These are phyloP conservation scores for Oncorhynchus mykiss DNA, from an alignment of 2,113 vertebrate species.

Conservation along the genomic window DNA sequence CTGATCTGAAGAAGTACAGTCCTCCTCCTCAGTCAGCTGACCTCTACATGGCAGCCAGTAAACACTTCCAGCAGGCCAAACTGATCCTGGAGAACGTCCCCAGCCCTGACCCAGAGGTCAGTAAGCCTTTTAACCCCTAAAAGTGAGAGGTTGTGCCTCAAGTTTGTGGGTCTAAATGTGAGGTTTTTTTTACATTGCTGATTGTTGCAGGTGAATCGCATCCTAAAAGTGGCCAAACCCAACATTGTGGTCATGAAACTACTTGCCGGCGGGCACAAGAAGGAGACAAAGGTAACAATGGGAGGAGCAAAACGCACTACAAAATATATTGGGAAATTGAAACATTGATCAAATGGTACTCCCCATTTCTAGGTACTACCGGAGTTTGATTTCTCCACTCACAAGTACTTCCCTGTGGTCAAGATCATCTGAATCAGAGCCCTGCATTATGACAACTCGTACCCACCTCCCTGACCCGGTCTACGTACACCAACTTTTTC, in stretches of 20 bases:
- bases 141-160: no score
- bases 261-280: constrained; percentile 94
- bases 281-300: constrained; percentile 86
- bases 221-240: constrained; percentile 96
- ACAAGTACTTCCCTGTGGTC: constrained; percentile 97
- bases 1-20: constrained; percentile 96
- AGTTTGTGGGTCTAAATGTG: not conserved
- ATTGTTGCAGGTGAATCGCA: constrained; percentile 83
- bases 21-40: constrained; percentile 94
- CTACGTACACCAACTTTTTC: not conserved
- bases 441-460: not conserved
- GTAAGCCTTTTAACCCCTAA: constrained; percentile 1
- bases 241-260: constrained; percentile 99
- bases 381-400: constrained; percentile 98
- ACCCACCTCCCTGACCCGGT: not conserved
- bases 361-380: constrained; percentile 83
- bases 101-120: constrained; percentile 91
- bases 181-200: not conserved
- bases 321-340: not conserved
- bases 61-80: constrained; percentile 98
- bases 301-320: not conserved
- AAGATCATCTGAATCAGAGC: constrained; percentile 85
- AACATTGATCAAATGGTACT: not conserved
- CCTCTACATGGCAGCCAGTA: constrained; percentile 96
- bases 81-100: constrained; percentile 96